These are phyloP conservation scores for Rhingia campestris DNA, from an alignment of 2,888 invertebrate genomes.

Conservation along the genomic window DNA sequence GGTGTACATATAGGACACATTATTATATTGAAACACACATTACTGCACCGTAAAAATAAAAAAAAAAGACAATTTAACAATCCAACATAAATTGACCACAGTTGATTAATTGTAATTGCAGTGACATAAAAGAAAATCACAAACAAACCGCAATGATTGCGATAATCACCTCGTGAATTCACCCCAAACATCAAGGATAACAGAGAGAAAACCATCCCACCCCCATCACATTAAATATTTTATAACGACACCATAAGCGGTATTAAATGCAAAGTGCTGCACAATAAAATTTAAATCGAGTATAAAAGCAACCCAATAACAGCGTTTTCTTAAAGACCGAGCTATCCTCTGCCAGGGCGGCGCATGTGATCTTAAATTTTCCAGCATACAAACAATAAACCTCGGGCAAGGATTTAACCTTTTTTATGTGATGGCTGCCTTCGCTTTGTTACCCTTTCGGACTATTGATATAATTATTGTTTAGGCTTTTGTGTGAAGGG, in stretches of 20 bases:
- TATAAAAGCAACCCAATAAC: conserved; percentile 67
- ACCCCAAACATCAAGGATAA: conserved; percentile 12
- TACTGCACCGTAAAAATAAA: not conserved
- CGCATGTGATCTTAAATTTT: conserved; percentile 22
- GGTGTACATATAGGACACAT: not conserved
- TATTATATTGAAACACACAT: not conserved
- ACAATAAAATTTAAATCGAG: conserved; percentile 70
- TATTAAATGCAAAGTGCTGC: conserved; percentile 51
- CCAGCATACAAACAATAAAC: conserved; percentile 59
- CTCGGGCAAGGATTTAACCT: conserved; percentile 72
- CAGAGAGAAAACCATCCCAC: not conserved
- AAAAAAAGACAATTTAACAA: conserved; percentile 8
- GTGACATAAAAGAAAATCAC: conserved; percentile 35
- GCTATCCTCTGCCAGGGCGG: not conserved
- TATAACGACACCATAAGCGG: conserved; percentile 57
- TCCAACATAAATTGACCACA: conserved; percentile 15
- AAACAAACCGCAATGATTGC: conserved; percentile 49
- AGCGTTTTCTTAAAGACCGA: conserved; percentile 56
- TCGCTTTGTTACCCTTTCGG: conserved; percentile 22
- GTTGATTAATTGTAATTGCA: conserved; percentile 53
- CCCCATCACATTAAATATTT: conserved; percentile 61
- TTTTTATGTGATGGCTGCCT: conserved; percentile 25
- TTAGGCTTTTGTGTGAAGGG: conserved; percentile 59
- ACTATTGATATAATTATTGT: conserved; percentile 71
- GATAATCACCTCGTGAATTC: conserved; percentile 56